Evolutionary conservation across 2,888 invertebrate species (phyloP), one percentile per base, ranked within the genome.

Genomic region (Hemaris fuciformis): DNA sequence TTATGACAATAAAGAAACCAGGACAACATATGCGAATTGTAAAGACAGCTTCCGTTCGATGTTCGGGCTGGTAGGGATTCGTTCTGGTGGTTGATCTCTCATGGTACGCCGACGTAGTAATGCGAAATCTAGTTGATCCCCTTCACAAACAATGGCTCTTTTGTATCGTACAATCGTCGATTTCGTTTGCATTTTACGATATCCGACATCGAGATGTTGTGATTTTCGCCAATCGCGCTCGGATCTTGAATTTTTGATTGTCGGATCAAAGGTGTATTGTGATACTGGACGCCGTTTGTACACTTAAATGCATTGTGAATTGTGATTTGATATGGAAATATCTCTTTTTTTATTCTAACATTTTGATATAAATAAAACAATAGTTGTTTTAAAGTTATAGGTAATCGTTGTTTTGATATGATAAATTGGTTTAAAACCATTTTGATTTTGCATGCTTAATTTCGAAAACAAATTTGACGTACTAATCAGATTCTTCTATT

Each of bases 141-240:
- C 74, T 80, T 76, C 74, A 66, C 71, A 79, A 83, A 86, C 85
- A 85, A 86, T 86, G 72, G 84, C 63, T 69, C 78, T 79, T 38
- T 79, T 80, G 80, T 81, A 79, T 81, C 73, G 74, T 75, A 72
- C 75, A 66, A 75, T 77, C 72, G 76, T 63, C 73, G 71, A 79
- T 81, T 85, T 78, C 74, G 76, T 81, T 81, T 77, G 79, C 77
- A 81, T 80, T 79, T 76, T 70, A 79, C 76, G 73, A 67, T 67
- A 65, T 64, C 64, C 64, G 70, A 75, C 76, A 70, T 69, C 71
- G 71, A 73, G 69, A 73, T 74, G 71, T 46, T 74, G 59, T 64
- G 70, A 73, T 77, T 73, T 68, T 68, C 63, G 62, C 60, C 67
- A 69, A 72, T 72, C 71, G 60, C 27, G 59, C 63, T 64, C 66